These are phyloP conservation scores for Osmerus mordax DNA, from an alignment of 2,113 vertebrate genomes.

Conservation along the genomic window DNA sequence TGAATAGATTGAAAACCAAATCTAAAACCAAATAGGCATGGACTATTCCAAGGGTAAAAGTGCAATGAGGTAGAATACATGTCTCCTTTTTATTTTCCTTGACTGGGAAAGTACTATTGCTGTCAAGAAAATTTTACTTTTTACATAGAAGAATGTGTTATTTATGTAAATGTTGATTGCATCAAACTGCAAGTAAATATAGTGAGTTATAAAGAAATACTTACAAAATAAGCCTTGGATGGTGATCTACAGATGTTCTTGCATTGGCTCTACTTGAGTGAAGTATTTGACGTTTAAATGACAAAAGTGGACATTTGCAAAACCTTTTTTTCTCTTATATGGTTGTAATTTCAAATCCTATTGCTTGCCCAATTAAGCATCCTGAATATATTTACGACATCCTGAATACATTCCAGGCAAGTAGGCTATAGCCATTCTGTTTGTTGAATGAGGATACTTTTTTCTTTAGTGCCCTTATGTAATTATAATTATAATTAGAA, in stretches of 20 bases:
- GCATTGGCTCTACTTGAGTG: slow-evolving; percentile 10
- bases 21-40: slow-evolving; percentile 22
- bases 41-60: slow-evolving; percentile 1
- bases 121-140: slow-evolving; percentile 10
- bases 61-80: slow-evolving; percentile 9
- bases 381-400: neutral
- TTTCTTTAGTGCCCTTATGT: too few relatives aligned
- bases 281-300: too few relatives aligned
- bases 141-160: slow-evolving; percentile 2
- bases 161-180: slow-evolving; percentile 21
- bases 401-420: neutral
- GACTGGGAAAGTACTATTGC: slow-evolving; percentile 14
- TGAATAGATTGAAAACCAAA: slow-evolving; percentile 17
- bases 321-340: slow-evolving; percentile 13
- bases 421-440: neutral
- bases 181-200: slow-evolving; percentile 18
- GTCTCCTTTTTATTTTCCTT: slow-evolving; percentile 13
- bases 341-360: slow-evolving; percentile 1
- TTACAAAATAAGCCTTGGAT: slow-evolving; percentile 22
- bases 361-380: neutral
- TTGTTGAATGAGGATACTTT: too few relatives aligned
- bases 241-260: slow-evolving; percentile 15
- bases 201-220: slow-evolving; percentile 9
- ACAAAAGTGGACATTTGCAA: slow-evolving; percentile 13
- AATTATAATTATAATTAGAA: too few relatives aligned